Conservation (phyloP, 1,140 invertebrate genomes). For the Samia ricini region DNA sequence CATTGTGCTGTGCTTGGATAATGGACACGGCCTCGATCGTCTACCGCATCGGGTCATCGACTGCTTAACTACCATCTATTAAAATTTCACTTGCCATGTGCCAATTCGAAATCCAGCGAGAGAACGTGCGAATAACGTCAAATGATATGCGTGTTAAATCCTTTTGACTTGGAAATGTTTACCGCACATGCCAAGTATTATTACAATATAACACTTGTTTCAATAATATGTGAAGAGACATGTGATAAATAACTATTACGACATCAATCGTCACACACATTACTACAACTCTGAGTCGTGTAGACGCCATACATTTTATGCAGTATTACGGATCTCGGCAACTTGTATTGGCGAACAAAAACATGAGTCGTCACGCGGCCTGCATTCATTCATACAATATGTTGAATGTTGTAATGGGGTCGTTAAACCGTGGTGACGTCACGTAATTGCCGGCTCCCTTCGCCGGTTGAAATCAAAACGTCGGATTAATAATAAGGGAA, state of each 20-base stretch:
- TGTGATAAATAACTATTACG: slow-evolving; percentile 7
- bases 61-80: slow-evolving; percentile 55
- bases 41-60: slow-evolving; percentile 47
- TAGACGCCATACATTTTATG: background rate
- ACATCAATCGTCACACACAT: slow-evolving; percentile 1
- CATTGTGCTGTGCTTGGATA: slow-evolving; percentile 64
- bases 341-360: slow-evolving; percentile 46
- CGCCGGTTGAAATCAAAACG: slow-evolving; percentile 71
- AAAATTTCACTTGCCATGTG: slow-evolving; percentile 52
- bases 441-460: slow-evolving; percentile 74
- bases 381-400: slow-evolving; percentile 75
- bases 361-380: slow-evolving; percentile 64
- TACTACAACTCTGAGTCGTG: background rate
- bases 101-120: slow-evolving; percentile 26
- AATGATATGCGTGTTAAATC: background rate
- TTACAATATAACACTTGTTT: slow-evolving; percentile 10
- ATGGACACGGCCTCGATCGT: slow-evolving; percentile 44
- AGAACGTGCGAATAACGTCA: background rate
- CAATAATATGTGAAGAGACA: background rate
- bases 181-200: background rate
- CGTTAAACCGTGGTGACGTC: slow-evolving; percentile 74
- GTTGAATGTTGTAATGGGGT: slow-evolving; percentile 69
- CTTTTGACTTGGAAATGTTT: background rate
- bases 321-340: slow-evolving; percentile 4
- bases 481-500: slow-evolving; percentile 74